Base-by-base conservation (phyloP, 2,113 vertebrate species). In the Ptilorrhoa leucosticta region DNA sequence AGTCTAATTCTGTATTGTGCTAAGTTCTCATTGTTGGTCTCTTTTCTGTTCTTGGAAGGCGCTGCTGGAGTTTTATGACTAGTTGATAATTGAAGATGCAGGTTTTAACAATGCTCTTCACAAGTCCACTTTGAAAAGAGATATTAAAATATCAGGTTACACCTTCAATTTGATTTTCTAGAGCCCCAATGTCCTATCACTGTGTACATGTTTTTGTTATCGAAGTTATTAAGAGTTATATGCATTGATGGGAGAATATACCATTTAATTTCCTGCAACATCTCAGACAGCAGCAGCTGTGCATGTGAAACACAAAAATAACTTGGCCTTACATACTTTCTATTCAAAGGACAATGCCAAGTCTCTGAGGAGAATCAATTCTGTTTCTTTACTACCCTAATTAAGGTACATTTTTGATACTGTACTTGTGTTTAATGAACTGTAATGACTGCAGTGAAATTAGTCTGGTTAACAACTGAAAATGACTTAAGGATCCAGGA, bases 341-440 rank as follows among this genome's bases (percentile, higher is more conserved):
- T 90, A 35, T 93, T 83, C 58, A 48, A 71, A 78, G 88, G 76
- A 94, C 83, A 90, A 30, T 64, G 56, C 83, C 53, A 77, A 42
- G 26, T 21, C 33, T 94, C 64, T 71, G 47, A 87, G 57, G 85
- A 95, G 33, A 88, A 85, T 88, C 54, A 86, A 42, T 90, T 93
- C 89, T 92, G 26, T 42, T 94, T 88, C 76, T 72, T 80, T 91
- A 35, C n/a, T 93, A 58, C 48, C 28, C 91, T 81, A 93, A 90
- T 93, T 94, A 81, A 93, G 57, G 73, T 81, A 64, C 2, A 12
- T 51, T 83, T 96, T 89, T 90, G 44, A 70, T 90, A 42, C 57
- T 73, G 33, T 91, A 85, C 75, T 70, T 83, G 70, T 63, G 21
- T 83, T 72, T 86, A 93, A 86, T 81, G 87, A 94, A 80, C 42